Evolutionary conservation across 2,888 invertebrate species (phyloP).

Genomic region (Melinaea marsaeus): DNA sequence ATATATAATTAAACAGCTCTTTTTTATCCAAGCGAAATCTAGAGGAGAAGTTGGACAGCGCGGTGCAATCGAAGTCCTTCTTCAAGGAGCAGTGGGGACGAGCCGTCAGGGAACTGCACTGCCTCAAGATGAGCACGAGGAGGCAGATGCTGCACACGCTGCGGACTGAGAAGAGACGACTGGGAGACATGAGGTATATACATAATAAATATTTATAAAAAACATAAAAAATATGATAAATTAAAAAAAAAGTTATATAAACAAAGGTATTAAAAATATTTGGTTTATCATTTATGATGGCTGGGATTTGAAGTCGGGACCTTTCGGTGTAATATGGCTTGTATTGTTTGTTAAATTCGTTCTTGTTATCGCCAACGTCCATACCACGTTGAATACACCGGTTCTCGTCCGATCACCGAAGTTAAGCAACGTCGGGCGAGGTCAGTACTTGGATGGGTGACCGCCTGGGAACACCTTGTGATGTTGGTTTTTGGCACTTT

Average conservation of each 20-base stretch:
- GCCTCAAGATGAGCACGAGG: conserved; percentile 76
- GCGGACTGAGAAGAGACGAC: conserved; percentile 57
- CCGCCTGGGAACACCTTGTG: conserved; percentile 52
- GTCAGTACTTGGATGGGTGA: conserved; percentile 48
- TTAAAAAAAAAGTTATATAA: background rate
- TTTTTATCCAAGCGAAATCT: conserved; percentile 63
- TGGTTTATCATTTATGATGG: no score
- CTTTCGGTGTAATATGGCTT: no score
- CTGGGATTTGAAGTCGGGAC: conserved; percentile 2
- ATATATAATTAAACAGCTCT: background rate
- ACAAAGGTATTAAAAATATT: background rate
- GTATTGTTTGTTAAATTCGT: conserved; percentile 1
- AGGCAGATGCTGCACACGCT: conserved; percentile 72
- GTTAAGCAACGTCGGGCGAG: conserved; percentile 47
- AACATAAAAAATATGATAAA: no score
- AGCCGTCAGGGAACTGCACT: conserved; percentile 82
- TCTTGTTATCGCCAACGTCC: conserved; percentile 31
- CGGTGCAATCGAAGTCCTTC: conserved; percentile 82
- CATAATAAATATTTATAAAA: background rate
- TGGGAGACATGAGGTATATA: conserved; percentile 47
- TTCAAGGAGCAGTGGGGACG: conserved; percentile 88
- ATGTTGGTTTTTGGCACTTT: conserved; percentile 21
- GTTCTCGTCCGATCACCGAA: conserved; percentile 48
- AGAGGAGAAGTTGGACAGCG: conserved; percentile 81
- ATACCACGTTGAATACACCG: conserved; percentile 39